These are phyloP conservation scores for Lontra canadensis DNA, from an alignment of 2,113 vertebrate genomes.

Conservation along the genomic window DNA sequence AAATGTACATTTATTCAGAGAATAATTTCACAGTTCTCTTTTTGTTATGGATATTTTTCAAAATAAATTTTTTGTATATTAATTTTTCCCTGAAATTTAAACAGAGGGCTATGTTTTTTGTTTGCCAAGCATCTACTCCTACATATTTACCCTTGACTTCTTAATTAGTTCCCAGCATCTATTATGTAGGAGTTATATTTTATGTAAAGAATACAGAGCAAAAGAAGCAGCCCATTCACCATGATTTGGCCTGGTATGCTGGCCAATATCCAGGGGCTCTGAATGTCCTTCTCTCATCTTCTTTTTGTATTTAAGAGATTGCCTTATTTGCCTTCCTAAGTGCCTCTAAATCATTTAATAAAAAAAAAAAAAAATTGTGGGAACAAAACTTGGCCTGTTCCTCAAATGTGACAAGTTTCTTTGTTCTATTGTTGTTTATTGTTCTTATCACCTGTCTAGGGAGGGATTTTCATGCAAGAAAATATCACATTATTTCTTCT, in stretches of 20 bases:
- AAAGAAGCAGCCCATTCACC: background rate
- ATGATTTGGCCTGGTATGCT: background rate
- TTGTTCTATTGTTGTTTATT: background rate
- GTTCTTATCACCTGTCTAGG: background rate
- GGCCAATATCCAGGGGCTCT: background rate
- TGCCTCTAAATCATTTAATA: background rate
- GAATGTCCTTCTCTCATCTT: background rate
- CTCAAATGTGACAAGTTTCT: background rate
- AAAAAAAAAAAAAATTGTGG: constrained; percentile 17
- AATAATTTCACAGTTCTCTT: background rate
- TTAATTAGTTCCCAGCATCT: background rate
- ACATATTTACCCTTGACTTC: background rate
- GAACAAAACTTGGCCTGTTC: background rate
- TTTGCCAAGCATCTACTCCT: background rate
- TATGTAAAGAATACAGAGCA: background rate
- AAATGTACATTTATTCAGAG: constrained; percentile 8
- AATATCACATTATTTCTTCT: background rate
- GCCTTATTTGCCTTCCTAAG: background rate
- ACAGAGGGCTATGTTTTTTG: background rate
- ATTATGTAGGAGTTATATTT: background rate
- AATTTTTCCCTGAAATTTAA: background rate
- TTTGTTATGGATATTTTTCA: background rate
- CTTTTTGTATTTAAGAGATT: constrained; percentile 1
- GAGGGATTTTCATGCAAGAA: background rate
- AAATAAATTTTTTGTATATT: background rate